Base-by-base conservation (phyloP, 2,113 vertebrate genomes). In the Pelmatolapia mariae region DNA sequence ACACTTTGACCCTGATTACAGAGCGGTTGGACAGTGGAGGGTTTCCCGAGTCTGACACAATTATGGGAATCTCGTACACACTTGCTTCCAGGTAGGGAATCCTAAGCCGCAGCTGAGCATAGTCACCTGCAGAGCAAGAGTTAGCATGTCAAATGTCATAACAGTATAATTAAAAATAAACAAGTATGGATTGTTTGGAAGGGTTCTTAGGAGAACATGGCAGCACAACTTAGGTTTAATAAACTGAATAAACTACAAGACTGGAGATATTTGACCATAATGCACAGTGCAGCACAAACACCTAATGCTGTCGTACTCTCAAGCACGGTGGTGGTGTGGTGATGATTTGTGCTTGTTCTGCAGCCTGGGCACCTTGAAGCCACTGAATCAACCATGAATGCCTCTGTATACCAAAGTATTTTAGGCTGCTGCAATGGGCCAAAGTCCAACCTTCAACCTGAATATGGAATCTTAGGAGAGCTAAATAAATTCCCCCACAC, bases 21-120 rank as follows among this genome's bases (percentile, higher is more conserved):
- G 98, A 98, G 1, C 96, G 98, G 95, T 99, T 99, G 93, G 97
- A 98, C 91, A 99, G 91, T 1, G 98, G 98, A 3, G 99, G 99
- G 94, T 99, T 99, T 36, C 98, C 99, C 0, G 98, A 99, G 96
- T 99, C 99, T 0, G 98, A 98, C 92, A 99, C 97, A 1, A 97
- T 96, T 94, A 99, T 86, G 1, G 98, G 98, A 71, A 99, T 97
- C 0, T 98, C 97, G 0, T 99, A 99, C 87, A 99, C 88, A 0
- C 96, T 97, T 0, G 98, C 96, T 81, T 99, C 98, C 95, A 99
- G 96, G 93, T 98, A 98, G 36, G 97, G 95, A 86, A 98, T 96
- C 61, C 97, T 96, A 68, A 99, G 83, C 84, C 97, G 97, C 47
- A 99, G 97, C 96, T 99, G 98, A 83, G 98, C 98, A 0, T 98